Base-by-base conservation (phyloP, 1,140 invertebrate species). In the Brachionus angularis region DNA sequence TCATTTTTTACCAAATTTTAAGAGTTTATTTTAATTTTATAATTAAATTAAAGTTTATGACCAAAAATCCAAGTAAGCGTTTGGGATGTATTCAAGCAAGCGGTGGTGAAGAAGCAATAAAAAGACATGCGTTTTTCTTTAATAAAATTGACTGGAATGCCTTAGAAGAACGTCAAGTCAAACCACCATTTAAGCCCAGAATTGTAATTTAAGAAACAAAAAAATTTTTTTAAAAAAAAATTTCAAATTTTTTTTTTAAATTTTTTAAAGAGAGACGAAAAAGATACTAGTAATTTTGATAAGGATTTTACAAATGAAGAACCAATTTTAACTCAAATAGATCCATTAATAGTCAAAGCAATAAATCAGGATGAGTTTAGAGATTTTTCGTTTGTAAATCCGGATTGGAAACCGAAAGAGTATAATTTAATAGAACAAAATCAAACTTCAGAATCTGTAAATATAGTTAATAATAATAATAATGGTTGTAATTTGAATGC, bases 301-400 rank as follows among this genome's bases (percentile, higher is more conserved):
- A 88, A 93, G 12, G 96, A 98, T 85, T 99, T 99, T 81, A 98
- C 96, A 5, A 93, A 93, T 81, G 96, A 98, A 83, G 94, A 98
- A 75, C 94, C 96, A 4, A 86, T 89, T 18, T 84, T 99, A 69
- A 98, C 96, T 18, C 95, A 95, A 7, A 88, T 98, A 42, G 89
- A 93, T 75, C 83, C 87, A 31, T 91, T 94, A 76, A 88, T 93
- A 70, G 85, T 97, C 49, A 86, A 89, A 73, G 89, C 81, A 27
- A 97, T 98, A 77, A 97, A 96, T 84, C 91, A 96, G 83, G 93
- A 96, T 76, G 93, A 98, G 82, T 98, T 98, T 84, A 86, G 87
- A 73, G 94, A 93, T 42, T 98, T 98, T 83, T 96, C 94, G 67
- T 97, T 96, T 82, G 87, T 94, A 73, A 98, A 98, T 84, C 85